phyloP scores from a whole-genome alignment of 2,113 vertebrate genomes.

The Daphoenositta chrysoptera region DNA sequence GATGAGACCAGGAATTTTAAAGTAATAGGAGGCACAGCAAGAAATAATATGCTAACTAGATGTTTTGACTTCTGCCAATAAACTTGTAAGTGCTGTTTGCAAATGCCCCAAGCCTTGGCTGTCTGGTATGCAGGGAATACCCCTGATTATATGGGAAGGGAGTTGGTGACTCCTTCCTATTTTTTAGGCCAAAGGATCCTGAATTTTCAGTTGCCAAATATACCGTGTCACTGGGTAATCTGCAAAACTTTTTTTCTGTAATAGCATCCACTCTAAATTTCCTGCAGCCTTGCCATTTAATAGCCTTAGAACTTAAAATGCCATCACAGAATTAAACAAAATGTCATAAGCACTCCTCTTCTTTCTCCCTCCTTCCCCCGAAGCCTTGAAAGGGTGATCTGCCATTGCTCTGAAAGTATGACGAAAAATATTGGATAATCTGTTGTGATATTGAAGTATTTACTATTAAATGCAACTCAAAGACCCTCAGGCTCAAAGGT shows the following conservation, averaged over 20 bases:
- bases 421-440: not conserved
- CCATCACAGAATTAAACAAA: not conserved
- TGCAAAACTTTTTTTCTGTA: not conserved
- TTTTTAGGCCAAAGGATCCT: not conserved
- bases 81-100: not conserved
- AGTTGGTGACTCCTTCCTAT: too few species aligned
- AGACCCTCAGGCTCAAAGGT: not conserved
- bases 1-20: not conserved
- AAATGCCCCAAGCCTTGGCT: not conserved
- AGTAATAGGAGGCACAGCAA: not conserved
- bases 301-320: not conserved
- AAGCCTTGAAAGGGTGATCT: not conserved
- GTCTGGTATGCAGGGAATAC: too few species aligned
- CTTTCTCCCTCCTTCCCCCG: not conserved
- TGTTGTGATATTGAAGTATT: not conserved
- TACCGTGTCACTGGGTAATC: not conserved
- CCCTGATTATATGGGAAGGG: not conserved
- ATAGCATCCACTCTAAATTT: not conserved
- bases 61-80: not conserved
- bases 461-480: not conserved
- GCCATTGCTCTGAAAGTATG: not conserved
- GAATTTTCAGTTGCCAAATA: not conserved
- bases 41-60: not conserved
- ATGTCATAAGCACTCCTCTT: not conserved
- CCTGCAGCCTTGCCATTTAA: not conserved